Conservation (phyloP, 2,113 vertebrate genomes). For the Xenopus laevis region DNA sequence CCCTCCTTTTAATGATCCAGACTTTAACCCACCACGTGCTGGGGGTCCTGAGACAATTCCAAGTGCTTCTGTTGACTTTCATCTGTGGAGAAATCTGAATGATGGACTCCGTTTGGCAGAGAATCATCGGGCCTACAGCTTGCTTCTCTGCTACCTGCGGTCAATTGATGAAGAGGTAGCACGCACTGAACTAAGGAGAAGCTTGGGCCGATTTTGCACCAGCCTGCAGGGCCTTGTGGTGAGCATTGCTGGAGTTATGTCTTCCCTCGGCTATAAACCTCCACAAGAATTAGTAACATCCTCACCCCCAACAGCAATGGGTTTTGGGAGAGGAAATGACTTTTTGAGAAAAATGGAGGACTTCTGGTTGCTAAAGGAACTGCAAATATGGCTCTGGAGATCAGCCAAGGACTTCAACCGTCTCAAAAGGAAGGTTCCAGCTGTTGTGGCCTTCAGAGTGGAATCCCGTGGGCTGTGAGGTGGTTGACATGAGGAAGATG, state of each 20-base stretch:
- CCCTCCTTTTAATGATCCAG: slow-evolving; percentile 91
- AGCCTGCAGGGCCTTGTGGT: slow-evolving; percentile 88
- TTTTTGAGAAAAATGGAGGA: slow-evolving; percentile 93
- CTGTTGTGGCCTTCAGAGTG: slow-evolving; percentile 53
- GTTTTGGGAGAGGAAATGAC: slow-evolving; percentile 66
- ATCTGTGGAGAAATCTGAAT: slow-evolving; percentile 87
- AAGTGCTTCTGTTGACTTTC: slow-evolving; percentile 86
- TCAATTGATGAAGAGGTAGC: slow-evolving; percentile 80
- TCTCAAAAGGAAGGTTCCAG: slow-evolving; percentile 82
- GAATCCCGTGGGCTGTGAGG: slow-evolving; percentile 64
- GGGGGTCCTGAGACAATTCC: slow-evolving; percentile 82
- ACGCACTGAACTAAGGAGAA: slow-evolving; percentile 82
- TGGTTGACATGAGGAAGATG: neutral
- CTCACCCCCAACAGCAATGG: slow-evolving; percentile 47
- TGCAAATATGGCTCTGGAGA: slow-evolving; percentile 95
- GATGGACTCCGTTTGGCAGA: slow-evolving; percentile 87
- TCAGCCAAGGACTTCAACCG: slow-evolving; percentile 95
- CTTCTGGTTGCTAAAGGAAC: slow-evolving; percentile 93
- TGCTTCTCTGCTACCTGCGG: slow-evolving; percentile 84
- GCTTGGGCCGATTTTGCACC: slow-evolving; percentile 86
- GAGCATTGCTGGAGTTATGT: slow-evolving; percentile 89
- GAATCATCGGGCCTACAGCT: slow-evolving; percentile 91
- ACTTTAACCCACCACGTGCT: slow-evolving; percentile 88
- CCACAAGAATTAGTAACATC: slow-evolving; percentile 52
- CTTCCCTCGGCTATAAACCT: slow-evolving; percentile 77